Evolutionary conservation across 2,113 vertebrate genomes (phyloP), one percentile per base, ranked within the genome.

Genomic region (Furnarius figulus): DNA sequence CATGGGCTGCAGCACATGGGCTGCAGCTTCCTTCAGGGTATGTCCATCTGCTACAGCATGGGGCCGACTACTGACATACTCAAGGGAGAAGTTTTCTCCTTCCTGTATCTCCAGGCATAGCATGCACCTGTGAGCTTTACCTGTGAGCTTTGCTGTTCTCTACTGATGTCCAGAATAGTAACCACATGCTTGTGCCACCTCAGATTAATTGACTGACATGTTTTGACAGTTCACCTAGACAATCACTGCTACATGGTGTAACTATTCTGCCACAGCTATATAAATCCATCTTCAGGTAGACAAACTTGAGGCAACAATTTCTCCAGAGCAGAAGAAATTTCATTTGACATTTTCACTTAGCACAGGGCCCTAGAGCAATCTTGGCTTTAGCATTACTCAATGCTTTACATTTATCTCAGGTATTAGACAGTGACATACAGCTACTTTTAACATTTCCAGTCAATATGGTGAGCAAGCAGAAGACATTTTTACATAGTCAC

Each of bases 81-180:
- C 30, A 66, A 31, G 24, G 49, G 14, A 72, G 23, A 81, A 73
- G 47, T 2, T 35, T 25, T 61, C 30, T 77, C 35, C 35, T 49
- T 5, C 28, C 23, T 47, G 12, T 39, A 49, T 12, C 23, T 37
- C 20, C 44, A 84, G 72, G 13, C 39, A 81, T 0, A 47, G 44
- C 39, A 70, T 0, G 0, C 25, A 47, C n/a, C 28, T 40, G 20
- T 19, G 44, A 70, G 35, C 22, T 1, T 0, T 9, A 50, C 31
- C 25, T 49, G 35, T 15, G 39, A 77, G 44, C 33, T 50, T 56
- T 22, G 2, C 2, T 22, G 30, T 79, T 39, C 46, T 70, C 47
- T 62, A 10, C 49, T 25, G 20, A 30, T 15, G 8, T 21, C 27
- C 52, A 67, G 30, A 88, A 72, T 3, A 61, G 22, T 35, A 55